Evolutionary conservation across 2,797 vertebrate genomes (phyloP), one percentile per base, ranked within the genome.

Genomic region (Adelosebastes latens): DNA sequence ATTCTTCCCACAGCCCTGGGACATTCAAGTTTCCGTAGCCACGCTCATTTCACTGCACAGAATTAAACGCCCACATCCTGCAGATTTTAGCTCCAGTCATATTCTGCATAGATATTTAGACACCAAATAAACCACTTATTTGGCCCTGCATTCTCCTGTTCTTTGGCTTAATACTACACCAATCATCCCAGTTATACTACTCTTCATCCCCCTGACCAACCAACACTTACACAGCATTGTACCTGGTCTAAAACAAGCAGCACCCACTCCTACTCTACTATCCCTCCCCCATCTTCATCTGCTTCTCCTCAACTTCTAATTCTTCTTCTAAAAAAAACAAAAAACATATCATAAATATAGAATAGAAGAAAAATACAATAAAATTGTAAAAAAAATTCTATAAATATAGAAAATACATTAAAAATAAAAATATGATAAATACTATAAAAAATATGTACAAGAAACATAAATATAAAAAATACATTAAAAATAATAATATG

Each of bases 21-120:
- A 49, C 67, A 46, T 12, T 12, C 34, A 61, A 3, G 29, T 75
- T 76, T 55, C 9, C 63, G 61, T 2, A 42, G 20, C 63, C 27
- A 4, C 42, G 0, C 55, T 68, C 31, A 2, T 52, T 24, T 72
- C 29, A 16, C 29, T 34, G 62, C 72, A 14, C 49, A 74, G 6
- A 42, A 42, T 27, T 24, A 1, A 63, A 74, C 65, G 31, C 72
- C 80, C 67, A 75, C 81, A 3, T 24, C 20, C 71, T 1, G 52
- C 60, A 79, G 53, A 25, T 80, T 77, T 78, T 20, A 76, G 22
- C 55, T 64, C 7, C 53, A 42, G 29, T 20, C 3, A 65, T 10
- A 31, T 24, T 77, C 69, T 29, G 39, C 58, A 14, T 12, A 66
- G 55, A 36, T 52, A 9, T 46, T 49, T 5, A 42, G n/a, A 70